These are phyloP conservation scores for Drosophila cardini DNA, from an alignment of 1,140 invertebrate species.

Conservation along the genomic window DNA sequence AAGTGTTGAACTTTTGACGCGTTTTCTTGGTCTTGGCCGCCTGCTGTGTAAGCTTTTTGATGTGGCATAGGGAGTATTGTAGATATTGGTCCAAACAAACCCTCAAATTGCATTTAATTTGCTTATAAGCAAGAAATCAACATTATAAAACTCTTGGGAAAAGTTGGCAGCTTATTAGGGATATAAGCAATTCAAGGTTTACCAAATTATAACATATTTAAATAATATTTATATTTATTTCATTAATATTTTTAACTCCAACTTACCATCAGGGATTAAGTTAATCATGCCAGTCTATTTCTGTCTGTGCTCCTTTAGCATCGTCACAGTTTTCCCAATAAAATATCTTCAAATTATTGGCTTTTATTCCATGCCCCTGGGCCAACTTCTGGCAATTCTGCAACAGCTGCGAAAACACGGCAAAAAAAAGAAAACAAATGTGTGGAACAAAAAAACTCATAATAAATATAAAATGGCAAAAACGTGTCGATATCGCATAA, in stretches of 20 bases:
- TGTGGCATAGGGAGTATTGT: not conserved
- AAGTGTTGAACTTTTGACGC: slow-evolving; percentile 49
- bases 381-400: slow-evolving; percentile 53
- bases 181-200: too few species aligned
- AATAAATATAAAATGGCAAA: slow-evolving; percentile 83
- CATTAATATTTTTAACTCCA: too few species aligned
- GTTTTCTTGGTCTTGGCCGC: slow-evolving; percentile 6
- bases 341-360: slow-evolving; percentile 73
- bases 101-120: slow-evolving; percentile 41
- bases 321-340: not conserved
- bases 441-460: slow-evolving; percentile 61
- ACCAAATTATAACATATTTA: too few species aligned
- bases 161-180: too few species aligned
- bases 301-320: not conserved
- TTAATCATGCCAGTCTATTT: not conserved
- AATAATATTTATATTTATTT: too few species aligned
- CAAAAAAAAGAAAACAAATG: slow-evolving; percentile 28
- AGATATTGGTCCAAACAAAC: not conserved
- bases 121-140: slow-evolving; percentile 15
- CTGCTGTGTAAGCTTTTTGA: slow-evolving; percentile 45
- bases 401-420: slow-evolving; percentile 61
- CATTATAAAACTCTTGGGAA: not conserved
- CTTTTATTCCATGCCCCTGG: slow-evolving; percentile 36
- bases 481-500: slow-evolving; percentile 83
- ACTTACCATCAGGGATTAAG: too few species aligned